These are phyloP conservation scores for Lithobates sylvaticus DNA, from an alignment of 2,797 vertebrate genomes.

Conservation along the genomic window DNA sequence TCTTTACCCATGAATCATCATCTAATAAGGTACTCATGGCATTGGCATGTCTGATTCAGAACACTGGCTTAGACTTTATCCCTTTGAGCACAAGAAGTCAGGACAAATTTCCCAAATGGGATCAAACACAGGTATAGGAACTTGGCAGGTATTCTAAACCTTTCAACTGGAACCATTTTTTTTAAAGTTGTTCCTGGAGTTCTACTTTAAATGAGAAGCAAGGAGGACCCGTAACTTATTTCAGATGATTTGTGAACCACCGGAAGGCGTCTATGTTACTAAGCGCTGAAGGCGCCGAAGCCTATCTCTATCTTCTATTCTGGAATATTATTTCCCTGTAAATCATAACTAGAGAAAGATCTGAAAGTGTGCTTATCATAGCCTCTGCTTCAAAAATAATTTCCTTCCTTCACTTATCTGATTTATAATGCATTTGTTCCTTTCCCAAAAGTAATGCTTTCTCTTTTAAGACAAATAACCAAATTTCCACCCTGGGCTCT, in stretches of 20 bases:
- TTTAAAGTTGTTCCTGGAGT: not conserved
- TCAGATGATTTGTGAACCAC: slow-evolving; percentile 13
- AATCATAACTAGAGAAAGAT: slow-evolving; percentile 36
- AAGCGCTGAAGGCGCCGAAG: slow-evolving; percentile 3
- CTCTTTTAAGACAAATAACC: slow-evolving; percentile 45
- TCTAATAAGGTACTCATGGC: too few species aligned
- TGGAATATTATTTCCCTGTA: slow-evolving; percentile 31
- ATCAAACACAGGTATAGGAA: not conserved
- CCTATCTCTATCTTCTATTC: slow-evolving; percentile 28
- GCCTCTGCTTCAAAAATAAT: slow-evolving; percentile 34
- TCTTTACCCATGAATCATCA: too few species aligned
- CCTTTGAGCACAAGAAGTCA: too few species aligned
- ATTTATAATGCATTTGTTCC: slow-evolving; percentile 46
- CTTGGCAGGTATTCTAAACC: too few species aligned
- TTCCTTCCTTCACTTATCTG: slow-evolving; percentile 30
- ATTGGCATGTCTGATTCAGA: too few species aligned
- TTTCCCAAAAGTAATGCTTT: slow-evolving; percentile 49
- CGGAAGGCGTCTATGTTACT: not conserved
- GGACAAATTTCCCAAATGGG: too few species aligned
- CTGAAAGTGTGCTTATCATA: slow-evolving; percentile 32
- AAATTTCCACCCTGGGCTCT: slow-evolving; percentile 36
- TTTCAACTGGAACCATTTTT: too few species aligned
- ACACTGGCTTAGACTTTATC: too few species aligned
- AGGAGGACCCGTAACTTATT: slow-evolving; percentile 2
- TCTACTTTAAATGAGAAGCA: not conserved